These are phyloP conservation scores for Linyphia triangularis DNA, from an alignment of 2,888 invertebrate genomes.

Conservation along the genomic window DNA sequence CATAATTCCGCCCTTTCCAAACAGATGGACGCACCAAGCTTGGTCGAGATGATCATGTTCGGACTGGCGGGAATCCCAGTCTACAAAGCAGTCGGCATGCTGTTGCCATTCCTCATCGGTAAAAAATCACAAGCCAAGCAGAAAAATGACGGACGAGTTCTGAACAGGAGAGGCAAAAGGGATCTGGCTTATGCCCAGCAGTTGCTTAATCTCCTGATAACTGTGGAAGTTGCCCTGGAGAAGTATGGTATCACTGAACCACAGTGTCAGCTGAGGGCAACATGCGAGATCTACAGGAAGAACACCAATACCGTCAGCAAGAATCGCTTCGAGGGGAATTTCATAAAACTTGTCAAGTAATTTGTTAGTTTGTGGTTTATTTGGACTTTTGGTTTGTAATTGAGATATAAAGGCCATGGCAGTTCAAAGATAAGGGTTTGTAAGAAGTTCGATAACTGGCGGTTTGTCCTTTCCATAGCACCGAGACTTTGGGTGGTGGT, in stretches of 20 bases:
- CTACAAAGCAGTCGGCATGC: constrained; percentile 47
- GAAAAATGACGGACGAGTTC: constrained; percentile 39
- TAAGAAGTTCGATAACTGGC: no score
- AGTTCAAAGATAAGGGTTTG: not conserved
- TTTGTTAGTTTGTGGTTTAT: not conserved
- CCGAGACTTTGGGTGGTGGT: no score
- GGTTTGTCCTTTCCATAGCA: no score
- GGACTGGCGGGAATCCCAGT: constrained; percentile 65
- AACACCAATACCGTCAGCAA: constrained; percentile 3
- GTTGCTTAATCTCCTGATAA: constrained; percentile 47
- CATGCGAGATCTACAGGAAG: constrained; percentile 74
- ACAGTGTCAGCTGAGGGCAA: constrained; percentile 75
- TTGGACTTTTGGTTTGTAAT: no score
- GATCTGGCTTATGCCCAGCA: constrained; percentile 60
- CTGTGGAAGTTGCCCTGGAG: constrained; percentile 52
- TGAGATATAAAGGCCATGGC: not conserved
- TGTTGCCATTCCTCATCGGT: constrained; percentile 40
- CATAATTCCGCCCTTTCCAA: not conserved
- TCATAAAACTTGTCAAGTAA: constrained; percentile 67
- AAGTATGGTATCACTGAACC: constrained; percentile 75
- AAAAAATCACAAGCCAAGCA: constrained; percentile 8
- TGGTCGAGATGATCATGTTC: constrained; percentile 63
- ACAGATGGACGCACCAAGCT: constrained; percentile 28
- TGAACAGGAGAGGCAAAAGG: constrained; percentile 16
- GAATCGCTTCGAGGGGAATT: constrained; percentile 22